Conservation (phyloP, 2,797 vertebrate species). For the Hyperoplus immaculatus region DNA sequence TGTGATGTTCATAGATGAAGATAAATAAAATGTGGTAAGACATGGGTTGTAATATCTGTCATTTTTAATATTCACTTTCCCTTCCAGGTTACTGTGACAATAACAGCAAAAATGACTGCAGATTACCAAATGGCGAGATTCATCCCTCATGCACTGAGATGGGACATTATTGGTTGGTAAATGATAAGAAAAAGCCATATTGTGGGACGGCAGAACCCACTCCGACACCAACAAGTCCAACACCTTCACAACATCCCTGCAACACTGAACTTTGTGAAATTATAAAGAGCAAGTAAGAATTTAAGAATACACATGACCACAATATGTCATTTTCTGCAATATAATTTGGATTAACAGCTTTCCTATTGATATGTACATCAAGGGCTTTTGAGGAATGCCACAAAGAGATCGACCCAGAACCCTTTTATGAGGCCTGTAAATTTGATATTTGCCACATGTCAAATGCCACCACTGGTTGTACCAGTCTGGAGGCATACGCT, state of each 20-base stretch:
- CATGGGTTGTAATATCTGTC: constrained; percentile 11
- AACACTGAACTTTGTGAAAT: constrained; percentile 66
- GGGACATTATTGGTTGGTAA: constrained; percentile 86
- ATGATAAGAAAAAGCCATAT: constrained; percentile 71
- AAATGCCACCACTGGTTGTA: constrained; percentile 63
- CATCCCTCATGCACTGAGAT: constrained; percentile 80
- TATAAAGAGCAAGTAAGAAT: constrained; percentile 73
- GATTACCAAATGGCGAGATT: constrained; percentile 82
- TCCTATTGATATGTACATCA: constrained; percentile 35
- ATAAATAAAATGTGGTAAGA: not conserved
- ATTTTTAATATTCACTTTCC: constrained; percentile 32
- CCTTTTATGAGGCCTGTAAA: constrained; percentile 80
- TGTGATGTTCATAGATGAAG: not conserved
- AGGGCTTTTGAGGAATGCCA: constrained; percentile 87
- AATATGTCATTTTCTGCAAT: not conserved
- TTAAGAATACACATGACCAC: not conserved
- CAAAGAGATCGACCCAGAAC: constrained; percentile 51
- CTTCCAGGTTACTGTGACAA: constrained; percentile 90
- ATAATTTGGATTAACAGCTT: not conserved
- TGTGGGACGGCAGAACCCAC: constrained; percentile 32
- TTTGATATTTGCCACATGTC: constrained; percentile 74
- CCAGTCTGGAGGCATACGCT: constrained; percentile 85
- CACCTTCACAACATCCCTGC: not conserved
- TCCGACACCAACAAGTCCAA: rapidly evolving
- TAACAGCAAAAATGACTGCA: constrained; percentile 87